Base-by-base conservation (phyloP, 2,113 vertebrate genomes). In the Lethenteron reissneri region DNA sequence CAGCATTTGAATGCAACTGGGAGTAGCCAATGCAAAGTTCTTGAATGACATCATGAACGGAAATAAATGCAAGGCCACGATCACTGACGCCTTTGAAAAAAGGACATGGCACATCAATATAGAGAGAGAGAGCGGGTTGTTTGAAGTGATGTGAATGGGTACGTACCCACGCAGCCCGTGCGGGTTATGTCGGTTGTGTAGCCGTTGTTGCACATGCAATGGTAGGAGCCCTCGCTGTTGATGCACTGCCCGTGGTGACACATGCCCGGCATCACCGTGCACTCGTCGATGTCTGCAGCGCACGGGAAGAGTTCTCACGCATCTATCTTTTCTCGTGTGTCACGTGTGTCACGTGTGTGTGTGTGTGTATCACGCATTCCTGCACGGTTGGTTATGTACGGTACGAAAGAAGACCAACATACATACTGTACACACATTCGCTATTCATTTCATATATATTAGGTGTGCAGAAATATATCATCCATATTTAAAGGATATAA, bases 211-310 rank as follows among this genome's bases (percentile, higher is more conserved):
- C 92, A 96, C 79, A 88, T 88, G 73, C 92, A 95, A 77, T 77
- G 88, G 86, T 88, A 95, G 70, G 90, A 92, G 57, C 92, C 90
- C 1, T 92, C 84, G 72, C 79, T 87, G 81, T 96, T 96, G 81
- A 97, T 83, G 78, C 90, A 97, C 78, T 89, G 85, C 1, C 92
- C 90, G 0, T 91, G 84, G 56, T 72, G 80, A 73, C 92, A 97
- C 72, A 92, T 80, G 76, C 84, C 83, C 14, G 87, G 81, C 73
- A 96, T 80, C 56, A 94, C 84, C 25, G 75, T 83, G 76, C 92
- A 97, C 78, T 97, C 92, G 0, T 96, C 89, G 17, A 96, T 90
- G 74, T 97, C 92, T 96, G 81, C 0, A 17, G 71, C 68, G 11
- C n/a, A 25, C 64, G 11, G 25, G 64, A 68, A 68, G 25, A 68